phyloP scores from a whole-genome alignment of 1,140 invertebrate genomes.

The Bombus superbus region DNA sequence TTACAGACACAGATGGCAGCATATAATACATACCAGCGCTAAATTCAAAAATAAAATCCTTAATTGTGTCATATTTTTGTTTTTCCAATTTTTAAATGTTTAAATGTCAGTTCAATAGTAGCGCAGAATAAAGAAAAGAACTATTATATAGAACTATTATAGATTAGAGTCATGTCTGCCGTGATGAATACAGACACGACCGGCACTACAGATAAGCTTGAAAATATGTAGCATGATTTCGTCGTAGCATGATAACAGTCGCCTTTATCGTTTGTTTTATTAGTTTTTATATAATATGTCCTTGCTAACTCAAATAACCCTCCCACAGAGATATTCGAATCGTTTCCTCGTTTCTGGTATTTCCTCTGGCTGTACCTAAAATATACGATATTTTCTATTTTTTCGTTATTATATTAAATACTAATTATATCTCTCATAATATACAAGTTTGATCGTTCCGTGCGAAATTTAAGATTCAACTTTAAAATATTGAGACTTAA shows the following conservation, averaged over 20 bases:
- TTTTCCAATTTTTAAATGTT: not conserved
- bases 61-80: too few species aligned
- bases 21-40: not conserved
- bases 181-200: not conserved
- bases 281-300: too few species aligned
- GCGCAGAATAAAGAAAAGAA: not conserved
- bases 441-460: not conserved
- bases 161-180: not conserved
- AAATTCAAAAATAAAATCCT: not conserved
- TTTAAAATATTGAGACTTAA: not conserved
- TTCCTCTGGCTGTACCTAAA: not conserved
- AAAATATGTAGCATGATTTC: not conserved
- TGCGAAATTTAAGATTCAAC: not conserved
- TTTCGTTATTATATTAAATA: not conserved
- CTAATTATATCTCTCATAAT: not conserved
- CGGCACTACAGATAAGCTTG: not conserved
- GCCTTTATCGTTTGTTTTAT: not conserved
- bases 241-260: not conserved
- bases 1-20: not conserved
- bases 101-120: too few species aligned
- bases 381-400: not conserved
- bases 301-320: too few species aligned
- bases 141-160: too few species aligned
- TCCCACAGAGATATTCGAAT: not conserved
- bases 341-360: not conserved